A percentile compares a stretch with the other conserved stretches of the same genome.
Conservation (phyloP, 2,888 invertebrate genomes). For the Venusia cambrica region DNA sequence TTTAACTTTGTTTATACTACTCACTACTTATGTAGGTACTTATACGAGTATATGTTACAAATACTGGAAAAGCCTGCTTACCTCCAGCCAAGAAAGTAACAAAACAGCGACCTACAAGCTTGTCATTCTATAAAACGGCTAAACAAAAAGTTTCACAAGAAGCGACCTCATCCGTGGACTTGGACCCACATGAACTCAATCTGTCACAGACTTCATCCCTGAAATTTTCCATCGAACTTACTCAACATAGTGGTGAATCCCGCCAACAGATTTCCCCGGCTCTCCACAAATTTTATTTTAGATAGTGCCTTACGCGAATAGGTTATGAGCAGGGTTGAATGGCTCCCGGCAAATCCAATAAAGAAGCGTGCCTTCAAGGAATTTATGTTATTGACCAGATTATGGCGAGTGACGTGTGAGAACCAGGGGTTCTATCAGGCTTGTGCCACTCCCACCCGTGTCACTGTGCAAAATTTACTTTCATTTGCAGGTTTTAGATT, state of each 20-base stretch:
- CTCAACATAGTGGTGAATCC: constrained; percentile 32
- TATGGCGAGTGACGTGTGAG: constrained; percentile 69
- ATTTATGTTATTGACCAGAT: constrained; percentile 78
- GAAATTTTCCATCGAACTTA: constrained; percentile 17
- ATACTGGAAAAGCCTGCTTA: too few relatives aligned
- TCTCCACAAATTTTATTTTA: constrained; percentile 50
- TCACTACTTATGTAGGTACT: too few relatives aligned
- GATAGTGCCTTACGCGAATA: constrained; percentile 53
- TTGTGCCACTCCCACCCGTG: constrained; percentile 2
- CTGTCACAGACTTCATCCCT: neutral
- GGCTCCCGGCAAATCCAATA: constrained; percentile 72
- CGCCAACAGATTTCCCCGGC: constrained; percentile 46
- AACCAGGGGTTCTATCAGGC: constrained; percentile 21
- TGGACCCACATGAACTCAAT: too few relatives aligned
- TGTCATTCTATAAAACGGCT: too few relatives aligned
- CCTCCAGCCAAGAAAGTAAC: too few relatives aligned
- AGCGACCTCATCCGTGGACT: too few relatives aligned
- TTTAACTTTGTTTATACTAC: too few relatives aligned
- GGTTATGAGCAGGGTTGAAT: constrained; percentile 59
- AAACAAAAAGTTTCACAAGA: too few relatives aligned
- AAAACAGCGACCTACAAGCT: too few relatives aligned
- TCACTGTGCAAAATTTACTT: constrained; percentile 3
- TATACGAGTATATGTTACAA: too few relatives aligned
- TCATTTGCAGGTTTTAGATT: constrained; percentile 1
- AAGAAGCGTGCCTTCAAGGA: constrained; percentile 67